These are phyloP conservation scores for Callinectes sapidus DNA, from an alignment of 2,888 invertebrate genomes.

Conservation along the genomic window DNA sequence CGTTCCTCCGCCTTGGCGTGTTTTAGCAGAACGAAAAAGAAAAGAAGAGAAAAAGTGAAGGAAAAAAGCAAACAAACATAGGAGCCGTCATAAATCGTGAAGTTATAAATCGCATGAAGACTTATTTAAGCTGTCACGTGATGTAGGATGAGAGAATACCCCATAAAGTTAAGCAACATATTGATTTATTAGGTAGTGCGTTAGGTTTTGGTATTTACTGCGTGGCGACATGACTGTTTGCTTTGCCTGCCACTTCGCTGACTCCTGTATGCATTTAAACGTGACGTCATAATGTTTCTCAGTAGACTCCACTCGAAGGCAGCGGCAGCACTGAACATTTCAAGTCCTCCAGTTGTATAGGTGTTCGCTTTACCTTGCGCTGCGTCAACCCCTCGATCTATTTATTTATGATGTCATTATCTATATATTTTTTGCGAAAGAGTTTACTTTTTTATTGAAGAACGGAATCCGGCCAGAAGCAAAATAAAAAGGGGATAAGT, in stretches of 20 bases:
- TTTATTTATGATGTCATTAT: not conserved
- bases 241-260: not conserved
- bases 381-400: not conserved
- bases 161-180: not conserved
- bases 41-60: not conserved
- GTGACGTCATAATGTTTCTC: not conserved
- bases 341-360: not conserved
- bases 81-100: not conserved
- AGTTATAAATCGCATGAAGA: not conserved
- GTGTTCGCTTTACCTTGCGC: no score
- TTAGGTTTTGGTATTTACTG: not conserved
- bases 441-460: not conserved
- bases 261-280: not conserved
- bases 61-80: not conserved
- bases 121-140: not conserved
- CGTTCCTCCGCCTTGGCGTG: not conserved
- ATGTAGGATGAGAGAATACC: not conserved
- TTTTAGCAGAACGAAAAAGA: not conserved
- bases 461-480: no score
- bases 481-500: no score
- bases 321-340: not conserved
- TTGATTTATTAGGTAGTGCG: conserved; percentile 10
- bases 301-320: not conserved
- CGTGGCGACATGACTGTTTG: not conserved
- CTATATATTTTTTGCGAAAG: not conserved